Evolutionary conservation across 64 coral and sea anemone species (phyloP).

Genomic region (Trachythela sp.): DNA sequence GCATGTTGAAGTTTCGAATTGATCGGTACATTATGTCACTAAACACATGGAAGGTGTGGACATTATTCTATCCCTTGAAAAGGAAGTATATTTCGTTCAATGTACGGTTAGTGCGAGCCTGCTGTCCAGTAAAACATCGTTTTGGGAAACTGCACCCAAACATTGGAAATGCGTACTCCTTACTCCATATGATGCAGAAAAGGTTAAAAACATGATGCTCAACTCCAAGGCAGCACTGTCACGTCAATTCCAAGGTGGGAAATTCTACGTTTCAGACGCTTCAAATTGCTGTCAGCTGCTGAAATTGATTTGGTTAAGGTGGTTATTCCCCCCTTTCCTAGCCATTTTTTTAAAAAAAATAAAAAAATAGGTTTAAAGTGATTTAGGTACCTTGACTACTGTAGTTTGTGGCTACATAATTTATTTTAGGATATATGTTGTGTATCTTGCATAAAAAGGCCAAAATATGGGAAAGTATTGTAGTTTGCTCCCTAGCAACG

Average conservation of each 20-base stretch:
- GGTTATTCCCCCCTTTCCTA: too few relatives aligned
- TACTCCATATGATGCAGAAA: neutral
- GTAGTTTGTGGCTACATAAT: too few relatives aligned
- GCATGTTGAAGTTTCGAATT: too few relatives aligned
- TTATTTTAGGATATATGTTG: too few relatives aligned
- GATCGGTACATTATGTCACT: neutral
- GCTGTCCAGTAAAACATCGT: neutral
- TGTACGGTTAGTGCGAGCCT: neutral
- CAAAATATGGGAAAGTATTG: too few relatives aligned
- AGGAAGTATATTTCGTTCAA: neutral
- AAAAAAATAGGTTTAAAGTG: too few relatives aligned
- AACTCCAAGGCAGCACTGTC: neutral
- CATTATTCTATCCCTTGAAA: neutral
- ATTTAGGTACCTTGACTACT: too few relatives aligned
- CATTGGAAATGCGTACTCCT: neutral
- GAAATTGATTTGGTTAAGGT: neutral
- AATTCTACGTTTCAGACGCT: neutral
- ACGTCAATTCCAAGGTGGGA: neutral
- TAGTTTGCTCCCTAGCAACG: too few relatives aligned
- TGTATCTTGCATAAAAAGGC: too few relatives aligned
- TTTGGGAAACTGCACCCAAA: neutral
- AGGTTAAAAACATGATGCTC: neutral
- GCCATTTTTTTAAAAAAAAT: too few relatives aligned
- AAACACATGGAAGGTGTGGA: neutral
- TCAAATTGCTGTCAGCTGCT: neutral